These are phyloP conservation scores for Mormyrus iriodes DNA, from an alignment of 2,113 vertebrate genomes.

Conservation along the genomic window DNA sequence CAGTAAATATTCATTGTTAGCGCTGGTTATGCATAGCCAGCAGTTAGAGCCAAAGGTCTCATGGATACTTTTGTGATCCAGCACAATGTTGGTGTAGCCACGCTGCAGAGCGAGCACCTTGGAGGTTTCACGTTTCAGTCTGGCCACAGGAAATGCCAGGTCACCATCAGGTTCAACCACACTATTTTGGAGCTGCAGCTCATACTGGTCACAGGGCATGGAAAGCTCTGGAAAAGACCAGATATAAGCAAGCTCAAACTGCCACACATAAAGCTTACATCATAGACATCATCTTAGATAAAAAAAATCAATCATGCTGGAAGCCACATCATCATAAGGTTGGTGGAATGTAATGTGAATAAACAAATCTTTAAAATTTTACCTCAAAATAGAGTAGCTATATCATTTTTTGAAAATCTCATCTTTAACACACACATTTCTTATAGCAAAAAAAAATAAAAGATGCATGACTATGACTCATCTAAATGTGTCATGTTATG, in stretches of 20 bases:
- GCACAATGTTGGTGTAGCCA: constrained; percentile 62
- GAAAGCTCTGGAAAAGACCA: constrained; percentile 60
- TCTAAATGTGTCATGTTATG: neutral
- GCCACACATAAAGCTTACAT: neutral
- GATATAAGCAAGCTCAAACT: neutral
- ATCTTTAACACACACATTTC: neutral
- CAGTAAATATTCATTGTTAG: neutral
- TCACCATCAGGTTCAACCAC: constrained; percentile 54
- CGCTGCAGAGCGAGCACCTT: constrained; percentile 53
- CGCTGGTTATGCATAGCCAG: neutral
- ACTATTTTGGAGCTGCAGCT: constrained; percentile 80
- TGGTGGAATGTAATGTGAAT: neutral
- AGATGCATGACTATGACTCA: neutral
- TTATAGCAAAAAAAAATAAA: neutral
- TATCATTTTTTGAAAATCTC: neutral
- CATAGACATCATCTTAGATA: neutral
- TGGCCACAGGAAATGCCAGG: constrained; percentile 55
- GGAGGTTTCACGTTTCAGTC: constrained; percentile 67
- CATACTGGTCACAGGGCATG: constrained; percentile 89
- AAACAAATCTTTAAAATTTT: neutral
- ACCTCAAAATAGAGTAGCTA: neutral
- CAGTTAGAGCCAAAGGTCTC: constrained; percentile 24
- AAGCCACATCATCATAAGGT: neutral
- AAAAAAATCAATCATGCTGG: neutral
- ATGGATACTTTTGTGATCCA: constrained; percentile 72